Base-by-base conservation (phyloP, 2,888 invertebrate genomes). In the Opisthograptis luteolata region DNA sequence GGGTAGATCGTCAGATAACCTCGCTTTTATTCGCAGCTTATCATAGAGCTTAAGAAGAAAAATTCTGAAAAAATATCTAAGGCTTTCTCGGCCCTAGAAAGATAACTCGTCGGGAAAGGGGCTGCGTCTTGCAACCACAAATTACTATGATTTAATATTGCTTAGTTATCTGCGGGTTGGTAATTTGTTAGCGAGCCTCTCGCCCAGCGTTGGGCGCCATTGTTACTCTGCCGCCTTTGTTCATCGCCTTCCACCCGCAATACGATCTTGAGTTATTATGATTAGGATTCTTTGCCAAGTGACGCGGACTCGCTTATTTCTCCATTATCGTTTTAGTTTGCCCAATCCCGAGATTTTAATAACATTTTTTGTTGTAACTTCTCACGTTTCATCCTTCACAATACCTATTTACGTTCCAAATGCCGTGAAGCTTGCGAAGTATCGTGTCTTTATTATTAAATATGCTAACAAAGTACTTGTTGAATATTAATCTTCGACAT, bases 141-240 rank as follows among this genome's bases (percentile, higher is more conserved):
- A 90, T 89, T 89, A 87, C 86, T 88, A 87, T 88, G 89, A 90
- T 89, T 90, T 89, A 89, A 89, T 89, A 90, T 88, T 87, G 87
- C 87, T 86, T 87, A 89, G 88, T 88, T 90, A 90, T 90, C 89
- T 88, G 84, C 69, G 84, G 82, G 84, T 66, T 77, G 83, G 86
- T 87, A 88, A 89, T 90, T 90, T 89, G 89, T 89, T 87, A 86
- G 86, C 79, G 81, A 77, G 80, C 79, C 79, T 74, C 78, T 81
- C 81, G 76, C 72, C 76, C 79, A 83, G 75, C 76, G 82, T 73
- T 73, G 84, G 81, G 78, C 82, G 83, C 87, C 85, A 87, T 90
- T 89, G 89, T 90, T 87, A 81, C 79, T 74, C 69, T 72, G 68
- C 67, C 79, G 85, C 86, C 88, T 89, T 90, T 89, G 89, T 88